Conservation (phyloP, 2,113 vertebrate species). For the Gnathochromis pfefferi region DNA sequence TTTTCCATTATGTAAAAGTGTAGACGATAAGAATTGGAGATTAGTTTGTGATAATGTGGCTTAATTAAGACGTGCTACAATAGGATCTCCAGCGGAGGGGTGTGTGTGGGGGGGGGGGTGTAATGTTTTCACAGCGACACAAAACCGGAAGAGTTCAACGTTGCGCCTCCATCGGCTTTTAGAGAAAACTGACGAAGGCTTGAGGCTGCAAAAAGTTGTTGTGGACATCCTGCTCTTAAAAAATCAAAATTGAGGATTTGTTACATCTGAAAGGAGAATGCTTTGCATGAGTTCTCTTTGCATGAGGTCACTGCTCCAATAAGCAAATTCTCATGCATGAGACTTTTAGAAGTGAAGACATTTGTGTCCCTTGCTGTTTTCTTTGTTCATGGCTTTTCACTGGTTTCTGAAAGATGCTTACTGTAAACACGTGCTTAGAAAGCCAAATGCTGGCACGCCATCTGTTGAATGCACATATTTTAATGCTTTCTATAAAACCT, state of each 20-base stretch:
- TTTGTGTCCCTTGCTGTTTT: background rate
- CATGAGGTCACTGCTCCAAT: background rate
- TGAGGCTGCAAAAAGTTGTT: background rate
- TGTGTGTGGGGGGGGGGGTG: fast-evolving
- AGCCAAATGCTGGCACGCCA: background rate
- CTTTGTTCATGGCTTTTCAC: background rate
- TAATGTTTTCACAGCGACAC: background rate
- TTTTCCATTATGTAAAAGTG: background rate
- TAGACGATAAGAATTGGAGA: background rate
- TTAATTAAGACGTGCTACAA: background rate
- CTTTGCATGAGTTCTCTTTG: background rate
- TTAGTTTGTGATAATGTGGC: background rate
- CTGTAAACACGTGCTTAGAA: background rate
- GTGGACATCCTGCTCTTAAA: background rate
- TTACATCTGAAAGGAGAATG: background rate
- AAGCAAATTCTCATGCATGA: background rate
- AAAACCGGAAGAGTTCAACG: background rate
- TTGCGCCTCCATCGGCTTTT: background rate
- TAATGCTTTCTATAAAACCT: background rate
- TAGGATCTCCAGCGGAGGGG: background rate
- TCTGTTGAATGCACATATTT: background rate
- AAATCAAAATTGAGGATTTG: background rate
- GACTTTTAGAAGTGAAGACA: background rate
- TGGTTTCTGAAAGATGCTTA: background rate
- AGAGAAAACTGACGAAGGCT: background rate